These are phyloP conservation scores for Bombus consobrinus DNA, from an alignment of 1,140 invertebrate species.

Conservation along the genomic window DNA sequence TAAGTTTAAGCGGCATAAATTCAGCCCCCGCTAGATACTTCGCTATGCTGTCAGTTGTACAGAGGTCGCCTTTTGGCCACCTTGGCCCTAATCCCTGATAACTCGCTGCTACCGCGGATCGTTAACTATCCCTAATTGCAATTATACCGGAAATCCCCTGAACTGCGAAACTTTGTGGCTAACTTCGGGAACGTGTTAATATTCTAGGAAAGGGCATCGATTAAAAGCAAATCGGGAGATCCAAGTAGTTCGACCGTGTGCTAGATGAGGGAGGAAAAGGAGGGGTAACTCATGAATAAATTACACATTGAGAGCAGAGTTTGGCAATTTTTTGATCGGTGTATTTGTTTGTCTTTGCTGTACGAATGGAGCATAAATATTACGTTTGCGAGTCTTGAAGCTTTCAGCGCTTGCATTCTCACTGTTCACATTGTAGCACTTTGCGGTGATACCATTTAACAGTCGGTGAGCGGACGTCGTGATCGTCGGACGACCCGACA, in stretches of 20 bases:
- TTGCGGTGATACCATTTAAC: too few species aligned
- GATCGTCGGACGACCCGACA: too few species aligned
- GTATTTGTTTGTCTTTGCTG: too few species aligned
- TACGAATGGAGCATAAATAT: too few species aligned
- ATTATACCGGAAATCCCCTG: conserved; percentile 50
- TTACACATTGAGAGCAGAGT: background rate
- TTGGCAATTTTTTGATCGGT: background rate
- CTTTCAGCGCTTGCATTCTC: too few species aligned
- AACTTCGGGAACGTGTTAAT: conserved; percentile 2
- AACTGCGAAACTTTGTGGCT: conserved; percentile 23
- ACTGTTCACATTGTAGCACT: too few species aligned
- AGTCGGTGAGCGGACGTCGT: too few species aligned
- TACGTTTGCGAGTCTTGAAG: too few species aligned
- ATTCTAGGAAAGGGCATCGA: background rate
- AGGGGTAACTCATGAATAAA: background rate
- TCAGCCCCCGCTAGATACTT: conserved; percentile 41
- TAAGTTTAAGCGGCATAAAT: conserved; percentile 42
- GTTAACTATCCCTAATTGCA: conserved; percentile 64
- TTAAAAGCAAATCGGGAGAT: background rate
- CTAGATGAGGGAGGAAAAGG: too few species aligned
- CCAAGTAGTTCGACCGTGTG: background rate
- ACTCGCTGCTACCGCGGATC: conserved; percentile 43
- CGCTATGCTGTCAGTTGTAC: conserved; percentile 3
- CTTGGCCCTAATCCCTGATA: conserved; percentile 47
- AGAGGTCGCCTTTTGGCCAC: conserved; percentile 26